A percentile compares a stretch with the other conserved stretches of the same genome.
These are phyloP conservation scores for Hylaea fasciaria DNA, from an alignment of 2,888 invertebrate genomes.

Conservation along the genomic window DNA sequence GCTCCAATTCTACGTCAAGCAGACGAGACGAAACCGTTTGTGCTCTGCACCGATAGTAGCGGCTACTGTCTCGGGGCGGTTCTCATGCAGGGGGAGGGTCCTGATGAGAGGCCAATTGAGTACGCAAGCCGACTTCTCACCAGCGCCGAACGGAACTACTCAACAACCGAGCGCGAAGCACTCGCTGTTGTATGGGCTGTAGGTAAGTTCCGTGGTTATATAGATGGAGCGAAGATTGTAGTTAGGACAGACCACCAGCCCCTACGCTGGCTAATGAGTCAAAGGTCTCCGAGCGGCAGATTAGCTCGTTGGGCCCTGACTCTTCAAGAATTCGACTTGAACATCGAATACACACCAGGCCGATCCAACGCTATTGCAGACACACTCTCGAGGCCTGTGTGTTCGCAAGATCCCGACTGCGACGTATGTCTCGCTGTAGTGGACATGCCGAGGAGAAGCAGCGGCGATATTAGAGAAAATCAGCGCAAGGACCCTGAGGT, in stretches of 20 bases:
- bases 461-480: neutral
- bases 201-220: constrained; percentile 46
- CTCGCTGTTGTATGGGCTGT: constrained; percentile 18
- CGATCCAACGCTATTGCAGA: neutral
- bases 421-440: neutral
- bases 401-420: neutral
- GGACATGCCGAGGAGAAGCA: neutral
- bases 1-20: neutral
- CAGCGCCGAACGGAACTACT: constrained; percentile 31
- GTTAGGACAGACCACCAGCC: neutral
- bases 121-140: too few species aligned
- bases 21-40: too few species aligned
- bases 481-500: neutral
- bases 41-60: too few species aligned
- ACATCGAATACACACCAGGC: neutral
- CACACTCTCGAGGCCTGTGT: neutral
- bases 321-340: neutral
- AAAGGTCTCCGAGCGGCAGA: neutral
- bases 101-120: too few species aligned
- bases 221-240: constrained; percentile 47
- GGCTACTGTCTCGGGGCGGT: too few species aligned
- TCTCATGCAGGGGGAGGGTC: too few species aligned
- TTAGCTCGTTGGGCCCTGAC: neutral
- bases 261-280: constrained; percentile 1
- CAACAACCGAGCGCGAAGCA: constrained; percentile 7